Evolutionary conservation across 2,113 vertebrate genomes (phyloP).

Genomic region (Arvicanthis niloticus): DNA sequence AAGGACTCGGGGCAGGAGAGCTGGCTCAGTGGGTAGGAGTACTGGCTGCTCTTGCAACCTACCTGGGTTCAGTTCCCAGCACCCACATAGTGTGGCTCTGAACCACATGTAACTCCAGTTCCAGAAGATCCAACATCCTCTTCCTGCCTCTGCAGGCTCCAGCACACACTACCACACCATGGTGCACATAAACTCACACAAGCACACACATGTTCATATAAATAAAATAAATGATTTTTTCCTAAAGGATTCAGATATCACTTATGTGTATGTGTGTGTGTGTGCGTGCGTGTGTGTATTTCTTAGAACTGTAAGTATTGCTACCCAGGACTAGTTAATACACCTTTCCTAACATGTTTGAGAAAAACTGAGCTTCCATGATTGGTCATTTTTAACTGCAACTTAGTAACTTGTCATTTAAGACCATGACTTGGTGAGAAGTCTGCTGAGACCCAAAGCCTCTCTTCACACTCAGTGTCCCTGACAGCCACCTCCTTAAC

Average conservation of each 20-base stretch:
- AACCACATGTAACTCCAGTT: neutral
- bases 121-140: neutral
- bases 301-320: neutral
- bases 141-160: neutral
- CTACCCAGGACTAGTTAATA: neutral
- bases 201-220: too few relatives aligned
- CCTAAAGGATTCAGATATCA: neutral
- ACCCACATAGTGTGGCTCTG: neutral
- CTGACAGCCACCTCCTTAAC: constrained; percentile 47
- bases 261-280: neutral
- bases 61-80: neutral
- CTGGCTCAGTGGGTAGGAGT: neutral
- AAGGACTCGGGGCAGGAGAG: neutral
- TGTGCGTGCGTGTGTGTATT: neutral
- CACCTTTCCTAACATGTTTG: neutral
- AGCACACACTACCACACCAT: neutral
- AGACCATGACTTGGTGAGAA: neutral
- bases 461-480: neutral
- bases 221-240: neutral
- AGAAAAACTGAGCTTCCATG: neutral
- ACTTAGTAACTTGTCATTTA: neutral
- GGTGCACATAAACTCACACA: neutral
- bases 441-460: neutral
- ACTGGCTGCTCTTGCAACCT: neutral
- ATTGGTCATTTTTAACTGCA: neutral